Evolutionary conservation across 2,888 invertebrate species (phyloP).

Genomic region (Adelognathus sp.): DNA sequence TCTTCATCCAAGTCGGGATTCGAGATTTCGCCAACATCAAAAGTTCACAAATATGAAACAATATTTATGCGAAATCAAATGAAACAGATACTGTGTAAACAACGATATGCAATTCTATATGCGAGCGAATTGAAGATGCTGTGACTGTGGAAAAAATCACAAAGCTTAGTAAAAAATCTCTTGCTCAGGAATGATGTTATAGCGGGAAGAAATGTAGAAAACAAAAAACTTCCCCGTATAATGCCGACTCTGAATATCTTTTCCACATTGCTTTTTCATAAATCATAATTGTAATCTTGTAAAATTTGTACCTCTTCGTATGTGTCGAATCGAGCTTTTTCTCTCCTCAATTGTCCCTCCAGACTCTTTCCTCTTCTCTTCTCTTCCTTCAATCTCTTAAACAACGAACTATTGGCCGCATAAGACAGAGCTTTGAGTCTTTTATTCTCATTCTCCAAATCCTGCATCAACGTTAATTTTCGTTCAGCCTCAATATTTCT

Average conservation of each 20-base stretch:
- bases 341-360: conserved; percentile 64
- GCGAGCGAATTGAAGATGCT: too few relatives aligned
- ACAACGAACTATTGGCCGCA: conserved; percentile 67
- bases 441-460: conserved; percentile 67
- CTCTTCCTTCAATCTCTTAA: conserved; percentile 69
- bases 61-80: conserved; percentile 24
- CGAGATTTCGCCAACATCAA: too few relatives aligned
- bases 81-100: conserved; percentile 23
- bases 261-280: background rate
- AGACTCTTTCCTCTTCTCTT: conserved; percentile 62
- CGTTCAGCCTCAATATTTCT: conserved; percentile 69
- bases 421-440: conserved; percentile 66
- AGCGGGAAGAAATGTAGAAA: background rate
- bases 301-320: conserved; percentile 60
- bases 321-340: conserved; percentile 54
- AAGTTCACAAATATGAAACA: too few relatives aligned
- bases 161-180: conserved; percentile 22
- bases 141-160: conserved; percentile 1
- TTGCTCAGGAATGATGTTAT: background rate
- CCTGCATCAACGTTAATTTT: conserved; percentile 67
- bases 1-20: too few relatives aligned
- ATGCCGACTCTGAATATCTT: background rate
- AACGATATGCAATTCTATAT: too few relatives aligned
- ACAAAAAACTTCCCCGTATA: conserved; percentile 5
- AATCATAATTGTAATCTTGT: background rate